Conservation (phyloP, 2,888 invertebrate genomes). For the Melikaiella ostensackeni region DNA sequence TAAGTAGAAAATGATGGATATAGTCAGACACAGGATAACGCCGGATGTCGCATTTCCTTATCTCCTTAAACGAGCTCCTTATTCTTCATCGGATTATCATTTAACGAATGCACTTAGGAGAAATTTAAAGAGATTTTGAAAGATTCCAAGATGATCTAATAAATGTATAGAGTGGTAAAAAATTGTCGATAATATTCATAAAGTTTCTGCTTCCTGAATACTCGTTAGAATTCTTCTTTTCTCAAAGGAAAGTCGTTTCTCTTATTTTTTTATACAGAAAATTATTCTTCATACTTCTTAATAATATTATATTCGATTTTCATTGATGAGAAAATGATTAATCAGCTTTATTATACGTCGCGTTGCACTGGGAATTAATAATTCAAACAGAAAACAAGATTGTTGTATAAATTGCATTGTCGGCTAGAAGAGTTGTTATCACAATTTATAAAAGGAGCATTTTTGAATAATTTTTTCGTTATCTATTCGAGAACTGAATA, state of each 20-base stretch:
- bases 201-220: not conserved
- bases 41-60: not conserved
- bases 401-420: too few species aligned
- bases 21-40: not conserved
- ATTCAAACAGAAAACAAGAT: too few species aligned
- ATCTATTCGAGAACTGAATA: too few species aligned
- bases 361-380: too few species aligned
- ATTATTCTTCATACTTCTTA: not conserved
- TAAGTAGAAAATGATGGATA: slow-evolving; percentile 4
- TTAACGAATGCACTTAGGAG: slow-evolving; percentile 27
- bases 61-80: slow-evolving; percentile 1
- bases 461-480: too few species aligned
- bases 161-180: not conserved
- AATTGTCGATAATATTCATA: not conserved
- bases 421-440: too few species aligned
- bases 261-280: not conserved
- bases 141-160: not conserved
- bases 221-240: not conserved
- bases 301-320: not conserved
- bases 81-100: slow-evolving; percentile 16
- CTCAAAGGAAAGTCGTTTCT: not conserved
- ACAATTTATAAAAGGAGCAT: too few species aligned
- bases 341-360: not conserved
- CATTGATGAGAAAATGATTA: not conserved
- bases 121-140: slow-evolving; percentile 3